Base-by-base conservation (phyloP, 2,113 vertebrate species). In the Speoplatyrhinus poulsoni region DNA sequence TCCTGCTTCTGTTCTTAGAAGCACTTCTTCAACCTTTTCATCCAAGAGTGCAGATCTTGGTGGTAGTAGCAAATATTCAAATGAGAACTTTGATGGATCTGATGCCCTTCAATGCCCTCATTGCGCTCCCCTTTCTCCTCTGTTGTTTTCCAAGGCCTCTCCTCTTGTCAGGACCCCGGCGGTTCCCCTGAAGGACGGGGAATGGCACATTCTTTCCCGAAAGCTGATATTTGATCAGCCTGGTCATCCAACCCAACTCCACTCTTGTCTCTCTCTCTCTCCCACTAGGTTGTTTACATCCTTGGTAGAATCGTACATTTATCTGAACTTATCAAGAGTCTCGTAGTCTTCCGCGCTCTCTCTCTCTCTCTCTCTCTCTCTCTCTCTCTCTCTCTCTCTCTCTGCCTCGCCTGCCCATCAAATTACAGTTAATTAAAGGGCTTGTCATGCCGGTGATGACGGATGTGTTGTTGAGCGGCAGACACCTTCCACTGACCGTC, bases 361-460 rank as follows among this genome's bases (percentile, higher is more conserved):
- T 75, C 48, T 70, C 65, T 65, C 63, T 75, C 74, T 73, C 77
- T 70, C 74, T 89, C n/a, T 47, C 63, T 60, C 58, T 60, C 58
- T 26, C 13, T 46, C 5, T 62, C 41, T 62, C 6, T 10, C 7
- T n/a, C 15, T 47, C 46, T 12, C 15, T 15, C n/a, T 8, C 3
- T 9, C 62, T 5, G 9, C 55, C 3, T 15, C 80, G 77, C 81
- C 88, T 82, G 62, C 84, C 83, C 84, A 82, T 84, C 83, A 86
- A 84, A 86, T 87, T 88, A 87, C 70, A 81, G 77, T 87, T 90
- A 90, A 91, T 91, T 90, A 89, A 88, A 88, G 86, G 55, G 70
- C 12, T 81, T 79, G 82, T 86, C 54, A 81, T 81, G 85, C 81
- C 86, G 69, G 81, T 85, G 86, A 88, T 86, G 85, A 85, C 77